Percentiles rank a stretch among this genome's conserved stretches.
Evolutionary conservation across 2,888 invertebrate genomes (phyloP).

Genomic region (Acrobasis suavella): DNA sequence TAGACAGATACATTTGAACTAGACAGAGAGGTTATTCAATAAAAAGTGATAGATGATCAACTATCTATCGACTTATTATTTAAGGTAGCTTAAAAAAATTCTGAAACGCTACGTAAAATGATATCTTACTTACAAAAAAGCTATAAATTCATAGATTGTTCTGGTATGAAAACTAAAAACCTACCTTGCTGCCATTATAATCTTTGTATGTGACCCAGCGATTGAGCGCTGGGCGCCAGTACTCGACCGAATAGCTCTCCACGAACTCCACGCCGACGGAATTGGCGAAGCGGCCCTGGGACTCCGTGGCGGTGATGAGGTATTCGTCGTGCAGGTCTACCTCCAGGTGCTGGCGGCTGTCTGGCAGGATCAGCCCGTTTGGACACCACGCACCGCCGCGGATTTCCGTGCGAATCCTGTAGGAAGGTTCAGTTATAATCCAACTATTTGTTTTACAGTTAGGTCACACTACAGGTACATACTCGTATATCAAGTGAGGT

Average conservation of each 20-base stretch:
- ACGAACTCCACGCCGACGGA: constrained; percentile 95
- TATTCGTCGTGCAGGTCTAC: constrained; percentile 88
- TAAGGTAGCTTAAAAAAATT: no score
- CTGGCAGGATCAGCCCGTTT: constrained; percentile 88
- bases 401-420: constrained; percentile 91
- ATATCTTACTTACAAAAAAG: no score
- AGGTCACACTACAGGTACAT: no score
- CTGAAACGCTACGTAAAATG: no score
- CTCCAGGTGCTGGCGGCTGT: constrained; percentile 91
- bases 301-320: constrained; percentile 92
- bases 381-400: constrained; percentile 98
- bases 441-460: no score
- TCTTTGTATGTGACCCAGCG: constrained; percentile 92
- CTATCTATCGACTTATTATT: no score
- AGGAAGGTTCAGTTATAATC: constrained; percentile 26
- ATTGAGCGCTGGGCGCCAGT: constrained; percentile 86
- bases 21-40: no score
- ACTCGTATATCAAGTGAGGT: no score
- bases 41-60: no score
- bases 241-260: constrained; percentile 91
- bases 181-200: constrained; percentile 88
- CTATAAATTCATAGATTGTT: background rate
- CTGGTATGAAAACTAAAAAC: constrained; percentile 36
- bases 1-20: no score
- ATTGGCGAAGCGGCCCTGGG: constrained; percentile 95